Evolutionary conservation across 2,113 vertebrate species (phyloP), one percentile per base, ranked within the genome.

Genomic region (Epinephelus fuscoguttatus): DNA sequence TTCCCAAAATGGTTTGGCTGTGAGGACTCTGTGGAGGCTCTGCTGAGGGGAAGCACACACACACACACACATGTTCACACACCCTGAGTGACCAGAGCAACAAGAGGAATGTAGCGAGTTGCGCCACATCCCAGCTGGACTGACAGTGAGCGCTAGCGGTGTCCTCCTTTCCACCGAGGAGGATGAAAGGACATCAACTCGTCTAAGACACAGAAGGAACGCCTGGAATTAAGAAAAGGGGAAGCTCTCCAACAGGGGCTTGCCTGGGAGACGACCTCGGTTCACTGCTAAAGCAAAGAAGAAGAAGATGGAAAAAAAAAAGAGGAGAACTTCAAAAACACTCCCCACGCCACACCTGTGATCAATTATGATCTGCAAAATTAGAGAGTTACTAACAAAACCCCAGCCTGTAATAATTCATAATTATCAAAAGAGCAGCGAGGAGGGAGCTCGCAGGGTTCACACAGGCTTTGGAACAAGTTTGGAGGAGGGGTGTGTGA

Each of bases 121-220:
- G 91, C 88, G 82, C 93, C 94, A 92, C 93, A 93, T 92, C 92
- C 92, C 93, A 94, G 94, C 92, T 94, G 94, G 94, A 93, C 85
- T 86, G 94, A 92, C 92, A 90, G 91, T 84, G 90, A 91, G 87
- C 68, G 25, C 94, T 92, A 63, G 89, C 53, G 86, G 92, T 93
- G 91, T 94, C 91, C 91, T 94, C 92, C 89, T 92, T 84, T 93
- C 91, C 89, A 92, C 87, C 81, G 70, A 85, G 82, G 82, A 91
- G 92, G 93, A 95, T 95, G 90, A 95, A 93, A 94, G 94, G 90
- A 89, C 89, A 88, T 92, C 88, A 89, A 71, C 92, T 88, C 70
- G 53, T 92, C 84, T 81, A 81, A 91, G 86, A 93, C 84, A 30
- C 77, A 82, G 86, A 88, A 93, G 87, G 91, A 92, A 91, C 90